Evolutionary conservation across 2,888 invertebrate species (phyloP).

Genomic region (Endomychus coccineus): DNA sequence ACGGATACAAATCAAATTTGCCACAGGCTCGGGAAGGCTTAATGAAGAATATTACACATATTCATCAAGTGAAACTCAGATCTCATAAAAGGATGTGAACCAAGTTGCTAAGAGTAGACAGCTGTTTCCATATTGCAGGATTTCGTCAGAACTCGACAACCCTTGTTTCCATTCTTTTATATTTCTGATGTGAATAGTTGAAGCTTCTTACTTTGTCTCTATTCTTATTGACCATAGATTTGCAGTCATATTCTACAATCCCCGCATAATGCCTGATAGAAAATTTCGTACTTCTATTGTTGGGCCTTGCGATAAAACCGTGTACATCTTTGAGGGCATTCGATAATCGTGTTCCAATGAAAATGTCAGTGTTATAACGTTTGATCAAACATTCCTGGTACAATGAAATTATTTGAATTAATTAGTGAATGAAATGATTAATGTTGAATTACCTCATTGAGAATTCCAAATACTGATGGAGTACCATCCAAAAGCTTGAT

Average conservation of each 20-base stretch:
- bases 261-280: slow-evolving; percentile 40
- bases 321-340: slow-evolving; percentile 18
- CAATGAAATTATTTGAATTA: slow-evolving; percentile 2
- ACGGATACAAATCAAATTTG: too few species aligned
- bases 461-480: slow-evolving; percentile 33
- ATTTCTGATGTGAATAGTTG: too few species aligned
- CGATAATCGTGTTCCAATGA: slow-evolving; percentile 22
- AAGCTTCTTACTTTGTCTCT: slow-evolving; percentile 36
- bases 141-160: too few species aligned
- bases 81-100: too few species aligned
- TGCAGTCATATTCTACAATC: slow-evolving; percentile 36
- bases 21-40: too few species aligned
- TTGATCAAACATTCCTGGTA: slow-evolving; percentile 27
- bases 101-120: too few species aligned
- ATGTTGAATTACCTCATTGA: slow-evolving; percentile 35
- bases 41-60: too few species aligned
- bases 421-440: background rate
- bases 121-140: too few species aligned
- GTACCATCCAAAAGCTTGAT: slow-evolving; percentile 33
- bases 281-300: slow-evolving; percentile 29
- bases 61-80: too few species aligned
- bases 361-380: slow-evolving; percentile 27
- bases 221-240: slow-evolving; percentile 39
- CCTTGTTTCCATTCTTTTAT: too few species aligned
- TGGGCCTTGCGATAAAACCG: slow-evolving; percentile 21